Evolutionary conservation across 2,797 vertebrate genomes (phyloP).

Genomic region (Microcaecilia unicolor): DNA sequence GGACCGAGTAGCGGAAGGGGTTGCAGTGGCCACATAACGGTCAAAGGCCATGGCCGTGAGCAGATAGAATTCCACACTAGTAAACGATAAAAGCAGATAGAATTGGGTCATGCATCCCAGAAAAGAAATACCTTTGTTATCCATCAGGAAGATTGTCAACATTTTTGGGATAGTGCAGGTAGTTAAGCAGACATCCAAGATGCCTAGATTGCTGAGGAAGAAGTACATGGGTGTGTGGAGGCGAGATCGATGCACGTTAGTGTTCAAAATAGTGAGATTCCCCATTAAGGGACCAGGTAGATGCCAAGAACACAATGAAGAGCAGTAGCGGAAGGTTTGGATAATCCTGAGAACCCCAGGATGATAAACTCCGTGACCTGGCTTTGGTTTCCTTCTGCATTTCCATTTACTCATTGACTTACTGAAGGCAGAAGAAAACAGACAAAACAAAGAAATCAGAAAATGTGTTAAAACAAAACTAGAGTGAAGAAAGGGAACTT

Average conservation of each 20-base stretch:
- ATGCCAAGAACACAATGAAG: neutral
- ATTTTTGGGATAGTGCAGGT: neutral
- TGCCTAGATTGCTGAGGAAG: neutral
- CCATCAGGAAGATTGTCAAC: neutral
- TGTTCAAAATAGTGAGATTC: neutral
- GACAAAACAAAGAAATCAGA: too few species aligned
- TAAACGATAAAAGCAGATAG: conserved; percentile 2
- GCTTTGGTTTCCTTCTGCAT: too few species aligned
- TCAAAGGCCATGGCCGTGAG: conserved; percentile 12
- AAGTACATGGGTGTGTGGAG: conserved; percentile 3
- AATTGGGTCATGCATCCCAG: neutral
- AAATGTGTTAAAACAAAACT: too few species aligned
- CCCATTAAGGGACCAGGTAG: neutral
- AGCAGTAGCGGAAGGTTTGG: neutral
- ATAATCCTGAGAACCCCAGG: too few species aligned
- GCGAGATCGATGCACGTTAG: neutral
- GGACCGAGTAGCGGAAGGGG: too few species aligned
- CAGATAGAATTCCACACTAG: neutral
- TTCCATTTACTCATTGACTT: too few species aligned
- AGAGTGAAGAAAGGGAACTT: too few species aligned
- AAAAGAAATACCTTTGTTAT: neutral
- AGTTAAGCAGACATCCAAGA: neutral
- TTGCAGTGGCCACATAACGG: too few species aligned
- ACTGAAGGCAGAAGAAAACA: too few species aligned
- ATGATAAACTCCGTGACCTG: too few species aligned